Conservation (phyloP, 2,113 vertebrate genomes). For the Eclectus roratus region DNA sequence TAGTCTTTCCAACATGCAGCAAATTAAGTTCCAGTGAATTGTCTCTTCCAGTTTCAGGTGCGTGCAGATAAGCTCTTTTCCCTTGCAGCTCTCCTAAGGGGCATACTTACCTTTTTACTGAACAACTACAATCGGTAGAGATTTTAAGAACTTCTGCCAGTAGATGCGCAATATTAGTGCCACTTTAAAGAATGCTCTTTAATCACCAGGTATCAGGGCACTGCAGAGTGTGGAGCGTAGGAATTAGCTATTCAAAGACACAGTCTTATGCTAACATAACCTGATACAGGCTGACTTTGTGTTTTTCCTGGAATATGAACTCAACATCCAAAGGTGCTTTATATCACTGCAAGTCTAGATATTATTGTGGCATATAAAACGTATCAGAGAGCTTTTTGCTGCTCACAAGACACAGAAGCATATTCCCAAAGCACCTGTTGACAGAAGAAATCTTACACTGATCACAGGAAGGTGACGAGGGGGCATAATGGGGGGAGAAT, state of each 20-base stretch:
- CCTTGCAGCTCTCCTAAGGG: slow-evolving; percentile 53
- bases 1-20: slow-evolving; percentile 56
- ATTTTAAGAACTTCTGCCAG: slow-evolving; percentile 60
- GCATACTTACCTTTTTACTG: slow-evolving; percentile 44
- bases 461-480: neutral
- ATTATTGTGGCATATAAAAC: neutral
- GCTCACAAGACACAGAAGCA: neutral
- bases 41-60: slow-evolving; percentile 51
- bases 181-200: slow-evolving; percentile 52
- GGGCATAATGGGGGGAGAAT: neutral
- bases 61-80: slow-evolving; percentile 52
- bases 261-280: neutral
- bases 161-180: slow-evolving; percentile 48
- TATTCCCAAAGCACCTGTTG: neutral
- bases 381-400: neutral
- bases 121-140: neutral
- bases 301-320: neutral
- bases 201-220: slow-evolving; percentile 50
- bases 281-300: neutral
- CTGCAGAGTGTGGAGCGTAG: neutral
- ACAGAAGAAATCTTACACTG: neutral
- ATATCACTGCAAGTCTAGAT: neutral
- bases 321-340: neutral
- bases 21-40: slow-evolving; percentile 61
- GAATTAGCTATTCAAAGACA: slow-evolving; percentile 17